A percentile compares a stretch with the other conserved stretches of the same genome.
These are phyloP conservation scores for Eurosta solidaginis DNA, from an alignment of 1,140 invertebrate species.

Conservation along the genomic window DNA sequence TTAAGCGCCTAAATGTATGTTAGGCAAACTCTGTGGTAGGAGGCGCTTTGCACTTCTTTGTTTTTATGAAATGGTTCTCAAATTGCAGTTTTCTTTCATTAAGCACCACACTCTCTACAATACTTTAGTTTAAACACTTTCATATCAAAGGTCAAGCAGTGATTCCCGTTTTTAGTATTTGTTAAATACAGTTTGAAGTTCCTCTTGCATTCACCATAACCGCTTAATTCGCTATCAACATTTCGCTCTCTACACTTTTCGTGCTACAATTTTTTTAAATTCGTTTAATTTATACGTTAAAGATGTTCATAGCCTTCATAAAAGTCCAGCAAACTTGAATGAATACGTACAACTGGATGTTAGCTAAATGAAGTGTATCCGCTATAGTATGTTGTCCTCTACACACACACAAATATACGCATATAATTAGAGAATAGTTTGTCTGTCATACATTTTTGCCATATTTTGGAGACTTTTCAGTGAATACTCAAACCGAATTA, in stretches of 20 bases:
- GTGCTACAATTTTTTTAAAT: background rate
- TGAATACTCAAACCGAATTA: slow-evolving; percentile 3
- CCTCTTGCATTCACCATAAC: no score
- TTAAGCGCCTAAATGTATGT: background rate
- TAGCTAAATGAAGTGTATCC: slow-evolving; percentile 16
- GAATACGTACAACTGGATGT: slow-evolving; percentile 21
- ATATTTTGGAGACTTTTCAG: slow-evolving; percentile 8
- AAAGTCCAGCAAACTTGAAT: slow-evolving; percentile 13
- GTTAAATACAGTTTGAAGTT: background rate
- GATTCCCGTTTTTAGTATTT: no score
- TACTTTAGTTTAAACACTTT: background rate
- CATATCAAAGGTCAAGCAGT: background rate
- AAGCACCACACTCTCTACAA: background rate
- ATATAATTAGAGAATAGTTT: background rate
- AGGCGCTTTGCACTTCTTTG: background rate
- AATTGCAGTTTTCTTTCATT: background rate
- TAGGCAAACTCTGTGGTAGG: background rate
- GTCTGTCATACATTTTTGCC: background rate
- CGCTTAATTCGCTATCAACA: no score
- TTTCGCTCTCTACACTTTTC: background rate
- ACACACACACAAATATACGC: background rate
- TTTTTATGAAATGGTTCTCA: background rate
- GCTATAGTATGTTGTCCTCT: background rate
- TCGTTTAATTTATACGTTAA: background rate
- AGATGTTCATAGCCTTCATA: background rate